phyloP scores from a whole-genome alignment of 23 tunicate genomes.

The Trididemnum clinides region DNA sequence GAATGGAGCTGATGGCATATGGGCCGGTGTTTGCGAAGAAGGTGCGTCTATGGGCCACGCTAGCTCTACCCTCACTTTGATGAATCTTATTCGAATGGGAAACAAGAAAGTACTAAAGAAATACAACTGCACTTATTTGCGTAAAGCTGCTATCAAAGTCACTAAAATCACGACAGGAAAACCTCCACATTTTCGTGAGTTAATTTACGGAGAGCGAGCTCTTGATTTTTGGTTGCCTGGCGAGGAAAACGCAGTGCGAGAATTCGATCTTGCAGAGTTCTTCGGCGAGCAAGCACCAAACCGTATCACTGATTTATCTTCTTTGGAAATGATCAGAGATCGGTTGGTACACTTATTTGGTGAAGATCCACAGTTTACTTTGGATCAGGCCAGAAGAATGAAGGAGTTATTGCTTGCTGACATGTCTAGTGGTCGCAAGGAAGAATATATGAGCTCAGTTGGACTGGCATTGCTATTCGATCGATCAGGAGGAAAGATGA shows the following conservation, averaged over 20 bases:
- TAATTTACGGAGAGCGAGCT: conserved; percentile 41
- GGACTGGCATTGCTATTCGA: conserved; percentile 26
- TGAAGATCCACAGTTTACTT: background rate
- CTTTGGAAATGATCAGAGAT: conserved; percentile 5
- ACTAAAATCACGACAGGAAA: conserved; percentile 30
- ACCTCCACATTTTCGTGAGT: conserved; percentile 34
- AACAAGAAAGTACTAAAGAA: conserved; percentile 27
- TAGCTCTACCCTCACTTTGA: conserved; percentile 25
- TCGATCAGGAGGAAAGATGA: conserved; percentile 30
- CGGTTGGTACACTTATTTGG: conserved; percentile 7
- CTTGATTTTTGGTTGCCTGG: conserved; percentile 36
- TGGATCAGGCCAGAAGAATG: background rate
- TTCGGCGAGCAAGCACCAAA: conserved; percentile 15
- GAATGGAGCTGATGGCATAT: conserved; percentile 45
- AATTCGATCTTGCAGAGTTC: conserved; percentile 21
- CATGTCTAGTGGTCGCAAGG: conserved; percentile 12
- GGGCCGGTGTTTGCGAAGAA: conserved; percentile 42
- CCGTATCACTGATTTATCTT: conserved; percentile 27
- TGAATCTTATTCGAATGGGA: conserved; percentile 40
- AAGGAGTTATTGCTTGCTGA: conserved; percentile 20
- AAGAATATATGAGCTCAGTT: conserved; percentile 32
- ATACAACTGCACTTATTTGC: conserved; percentile 15
- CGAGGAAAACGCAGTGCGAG: conserved; percentile 1
- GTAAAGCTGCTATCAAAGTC: conserved; percentile 31
- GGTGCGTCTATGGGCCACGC: conserved; percentile 42